Conservation (phyloP, 2,113 vertebrate genomes). For the Polypterus senegalus region DNA sequence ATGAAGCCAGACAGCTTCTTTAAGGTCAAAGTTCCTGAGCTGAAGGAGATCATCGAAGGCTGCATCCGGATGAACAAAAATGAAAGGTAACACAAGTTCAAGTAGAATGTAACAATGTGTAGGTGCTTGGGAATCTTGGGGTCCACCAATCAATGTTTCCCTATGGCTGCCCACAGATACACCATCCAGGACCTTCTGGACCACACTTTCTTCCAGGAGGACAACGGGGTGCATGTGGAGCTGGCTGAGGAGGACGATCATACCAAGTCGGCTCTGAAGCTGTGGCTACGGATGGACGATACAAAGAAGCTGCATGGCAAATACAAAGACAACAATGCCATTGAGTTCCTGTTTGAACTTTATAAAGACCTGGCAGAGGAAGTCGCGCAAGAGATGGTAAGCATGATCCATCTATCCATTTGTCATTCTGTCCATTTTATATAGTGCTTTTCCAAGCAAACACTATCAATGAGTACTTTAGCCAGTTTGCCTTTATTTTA, state of each 20-base stretch:
- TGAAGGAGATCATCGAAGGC: constrained; percentile 96
- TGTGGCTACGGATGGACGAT: constrained; percentile 91
- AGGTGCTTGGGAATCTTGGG: too few relatives aligned
- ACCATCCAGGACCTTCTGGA: constrained; percentile 89
- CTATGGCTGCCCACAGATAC: constrained; percentile 46
- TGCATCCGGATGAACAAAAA: constrained; percentile 92
- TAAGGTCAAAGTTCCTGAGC: constrained; percentile 90
- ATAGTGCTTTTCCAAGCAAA: too few relatives aligned
- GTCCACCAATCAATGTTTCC: too few relatives aligned
- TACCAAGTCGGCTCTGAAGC: constrained; percentile 73
- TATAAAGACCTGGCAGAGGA: constrained; percentile 87
- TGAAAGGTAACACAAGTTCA: constrained; percentile 56
- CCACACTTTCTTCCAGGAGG: constrained; percentile 88
- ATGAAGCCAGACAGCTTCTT: constrained; percentile 94
- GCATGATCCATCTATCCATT: constrained; percentile 10
- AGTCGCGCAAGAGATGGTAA: constrained; percentile 93
- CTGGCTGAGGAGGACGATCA: constrained; percentile 83
- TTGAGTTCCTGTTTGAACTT: constrained; percentile 88
- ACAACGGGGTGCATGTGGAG: constrained; percentile 83
- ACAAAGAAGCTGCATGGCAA: constrained; percentile 77
- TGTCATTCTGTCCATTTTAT: too few relatives aligned
- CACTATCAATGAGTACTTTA: too few relatives aligned
- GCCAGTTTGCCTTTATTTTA: too few relatives aligned
- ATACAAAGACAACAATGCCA: constrained; percentile 91
- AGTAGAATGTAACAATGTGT: too few relatives aligned